Evolutionary conservation across 92 coral and sea anemone genomes (phyloP), one percentile per base, ranked within the genome.

Genomic region (Scolanthus callimorphus): DNA sequence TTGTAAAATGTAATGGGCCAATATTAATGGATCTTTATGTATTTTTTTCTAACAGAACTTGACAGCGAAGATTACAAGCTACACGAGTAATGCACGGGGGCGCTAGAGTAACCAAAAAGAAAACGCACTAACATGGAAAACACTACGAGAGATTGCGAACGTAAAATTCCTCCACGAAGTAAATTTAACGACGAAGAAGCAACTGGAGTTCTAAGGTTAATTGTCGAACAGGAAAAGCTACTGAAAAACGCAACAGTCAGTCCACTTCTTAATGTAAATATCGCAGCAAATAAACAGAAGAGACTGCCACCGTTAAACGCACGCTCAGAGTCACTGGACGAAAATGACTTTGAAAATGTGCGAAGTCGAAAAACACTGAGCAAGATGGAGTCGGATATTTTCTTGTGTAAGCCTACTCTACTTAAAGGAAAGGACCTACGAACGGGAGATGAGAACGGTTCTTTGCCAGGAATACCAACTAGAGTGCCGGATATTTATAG

Each of bases 101-200:
- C n/a, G n/a, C n/a, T n/a, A n/a, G n/a, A n/a, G n/a, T n/a, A n/a
- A n/a, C n/a, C n/a, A n/a, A n/a, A n/a, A n/a, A n/a, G n/a, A n/a
- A n/a, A n/a, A n/a, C n/a, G n/a, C n/a, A n/a, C n/a, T n/a, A n/a
- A n/a, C 31, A 65, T 65, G 72, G 72, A 65, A 54, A 65, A 65
- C 38, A 50, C 72, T 1, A 53, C 72, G 20, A 65, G 55, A 34
- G 72, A 65, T 11, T 52, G 41, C 13, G 51, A 43, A 27, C 76
- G 90, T 19, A 68, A 76, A 58, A 49, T 83, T 50, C 99, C 99
- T 3, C 99, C 99, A 17, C 57, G 91, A 20, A 89, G 97, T 31
- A 84, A 90, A 57, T 94, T 94, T 26, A 94, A 94, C 80, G 99
- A 94, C 52, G 87, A 94, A 45, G 99, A 94, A 70, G 77, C 99